A percentile compares a stretch with the other conserved stretches of the same genome.
Conservation (phyloP, 92 coral and sea anemone genomes). For the Scolanthus callimorphus region DNA sequence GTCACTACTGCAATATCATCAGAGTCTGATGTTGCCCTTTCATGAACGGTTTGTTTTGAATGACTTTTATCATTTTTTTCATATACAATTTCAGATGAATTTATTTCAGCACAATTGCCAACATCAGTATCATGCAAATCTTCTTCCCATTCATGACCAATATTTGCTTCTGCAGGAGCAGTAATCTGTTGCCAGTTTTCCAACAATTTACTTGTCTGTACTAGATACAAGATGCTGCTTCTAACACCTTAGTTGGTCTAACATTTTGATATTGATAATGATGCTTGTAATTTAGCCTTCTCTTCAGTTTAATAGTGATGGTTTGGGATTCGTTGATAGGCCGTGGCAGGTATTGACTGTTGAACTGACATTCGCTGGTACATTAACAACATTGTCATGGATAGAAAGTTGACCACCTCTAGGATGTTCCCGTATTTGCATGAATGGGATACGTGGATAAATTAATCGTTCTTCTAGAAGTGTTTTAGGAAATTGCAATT, state of each 20-base stretch:
- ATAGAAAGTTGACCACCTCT: constrained; percentile 51
- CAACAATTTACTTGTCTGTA: constrained; percentile 48
- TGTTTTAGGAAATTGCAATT: constrained; percentile 43
- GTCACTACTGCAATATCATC: constrained; percentile 9
- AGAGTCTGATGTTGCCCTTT: neutral
- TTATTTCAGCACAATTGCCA: neutral
- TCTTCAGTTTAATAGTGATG: constrained; percentile 42
- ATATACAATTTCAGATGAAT: neutral
- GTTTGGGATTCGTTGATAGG: constrained; percentile 46
- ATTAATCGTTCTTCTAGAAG: constrained; percentile 48
- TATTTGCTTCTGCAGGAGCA: constrained; percentile 7
- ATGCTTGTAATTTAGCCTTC: constrained; percentile 57
- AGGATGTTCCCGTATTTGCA: constrained; percentile 55
- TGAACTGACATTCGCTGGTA: constrained; percentile 60
- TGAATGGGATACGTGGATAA: constrained; percentile 50
- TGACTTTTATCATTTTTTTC: constrained; percentile 7
- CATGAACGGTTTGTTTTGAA: neutral
- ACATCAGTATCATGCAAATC: constrained; percentile 9
- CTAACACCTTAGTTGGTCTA: constrained; percentile 44
- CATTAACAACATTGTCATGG: constrained; percentile 62
- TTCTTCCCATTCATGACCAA: constrained; percentile 30
- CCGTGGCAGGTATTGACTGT: constrained; percentile 62
- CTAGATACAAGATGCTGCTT: no score
- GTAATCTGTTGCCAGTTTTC: constrained; percentile 36
- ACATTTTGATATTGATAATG: constrained; percentile 57